A percentile compares a stretch with the other conserved stretches of the same genome.
Evolutionary conservation across 2,113 vertebrate genomes (phyloP).

Genomic region (Madoqua kirkii): DNA sequence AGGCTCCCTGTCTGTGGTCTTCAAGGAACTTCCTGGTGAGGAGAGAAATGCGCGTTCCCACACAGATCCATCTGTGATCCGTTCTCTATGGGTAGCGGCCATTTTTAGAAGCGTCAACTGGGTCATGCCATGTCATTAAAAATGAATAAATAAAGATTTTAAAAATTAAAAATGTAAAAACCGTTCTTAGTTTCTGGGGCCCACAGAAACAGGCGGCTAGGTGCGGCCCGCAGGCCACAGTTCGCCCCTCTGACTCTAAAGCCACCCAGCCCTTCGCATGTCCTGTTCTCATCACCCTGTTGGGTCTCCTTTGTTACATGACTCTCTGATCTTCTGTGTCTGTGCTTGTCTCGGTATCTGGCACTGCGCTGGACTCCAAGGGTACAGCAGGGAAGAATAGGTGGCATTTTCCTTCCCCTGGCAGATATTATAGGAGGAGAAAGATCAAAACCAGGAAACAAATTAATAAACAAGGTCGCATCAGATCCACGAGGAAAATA

Average conservation of each 20-base stretch:
- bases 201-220: neutral
- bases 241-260: neutral
- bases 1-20: too few relatives aligned
- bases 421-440: neutral
- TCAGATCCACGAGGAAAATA: neutral
- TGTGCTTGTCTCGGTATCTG: neutral
- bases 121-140: neutral
- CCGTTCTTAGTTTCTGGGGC: neutral
- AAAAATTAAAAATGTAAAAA: neutral
- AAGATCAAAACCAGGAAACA: neutral
- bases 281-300: neutral
- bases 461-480: neutral
- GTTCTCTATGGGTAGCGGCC: neutral
- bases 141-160: neutral
- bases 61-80: neutral
- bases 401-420: neutral
- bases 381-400: neutral
- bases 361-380: neutral
- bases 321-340: neutral
- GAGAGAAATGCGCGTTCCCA: too few relatives aligned
- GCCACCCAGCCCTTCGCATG: fast-evolving
- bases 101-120: neutral
- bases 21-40: too few relatives aligned
- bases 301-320: neutral
- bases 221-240: fast-evolving